Conservation (phyloP, 2,797 vertebrate species). For the Premnoplex brunnescens region DNA sequence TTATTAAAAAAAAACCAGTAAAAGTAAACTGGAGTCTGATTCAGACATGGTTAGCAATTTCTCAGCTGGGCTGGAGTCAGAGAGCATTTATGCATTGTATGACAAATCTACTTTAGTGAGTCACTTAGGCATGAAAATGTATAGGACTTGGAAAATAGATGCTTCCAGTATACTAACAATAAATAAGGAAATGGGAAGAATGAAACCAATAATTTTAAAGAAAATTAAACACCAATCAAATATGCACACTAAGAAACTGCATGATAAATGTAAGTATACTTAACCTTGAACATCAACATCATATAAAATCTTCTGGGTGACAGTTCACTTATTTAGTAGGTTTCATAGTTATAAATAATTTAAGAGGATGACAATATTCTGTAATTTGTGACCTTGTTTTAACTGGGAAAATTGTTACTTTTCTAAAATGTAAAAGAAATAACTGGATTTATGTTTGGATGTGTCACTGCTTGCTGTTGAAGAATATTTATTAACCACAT, state of each 20-base stretch:
- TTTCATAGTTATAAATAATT: constrained; percentile 66
- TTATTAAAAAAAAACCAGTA: not conserved
- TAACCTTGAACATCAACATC: constrained; percentile 55
- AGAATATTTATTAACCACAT: constrained; percentile 71
- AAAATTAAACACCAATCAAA: constrained; percentile 33
- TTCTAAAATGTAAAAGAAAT: constrained; percentile 74
- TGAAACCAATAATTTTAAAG: not conserved
- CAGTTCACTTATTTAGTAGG: constrained; percentile 57
- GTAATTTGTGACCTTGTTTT: constrained; percentile 79
- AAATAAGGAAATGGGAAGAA: not conserved
- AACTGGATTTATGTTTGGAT: constrained; percentile 71
- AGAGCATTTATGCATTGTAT: not conserved
- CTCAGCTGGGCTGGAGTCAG: constrained; percentile 14
- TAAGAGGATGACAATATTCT: constrained; percentile 69
- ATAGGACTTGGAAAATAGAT: not conserved
- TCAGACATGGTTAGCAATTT: not conserved
- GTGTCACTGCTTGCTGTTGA: constrained; percentile 76
- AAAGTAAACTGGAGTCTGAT: not conserved
- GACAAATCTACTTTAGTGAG: constrained; percentile 5
- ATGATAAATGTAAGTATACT: constrained; percentile 55
- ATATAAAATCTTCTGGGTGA: constrained; percentile 57
- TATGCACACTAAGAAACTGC: constrained; percentile 58
- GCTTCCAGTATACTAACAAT: not conserved
- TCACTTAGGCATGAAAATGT: not conserved
- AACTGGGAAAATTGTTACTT: constrained; percentile 73